Evolutionary conservation across 1,140 invertebrate species (phyloP), one percentile per base, ranked within the genome.

Genomic region (Mercenaria mercenaria): DNA sequence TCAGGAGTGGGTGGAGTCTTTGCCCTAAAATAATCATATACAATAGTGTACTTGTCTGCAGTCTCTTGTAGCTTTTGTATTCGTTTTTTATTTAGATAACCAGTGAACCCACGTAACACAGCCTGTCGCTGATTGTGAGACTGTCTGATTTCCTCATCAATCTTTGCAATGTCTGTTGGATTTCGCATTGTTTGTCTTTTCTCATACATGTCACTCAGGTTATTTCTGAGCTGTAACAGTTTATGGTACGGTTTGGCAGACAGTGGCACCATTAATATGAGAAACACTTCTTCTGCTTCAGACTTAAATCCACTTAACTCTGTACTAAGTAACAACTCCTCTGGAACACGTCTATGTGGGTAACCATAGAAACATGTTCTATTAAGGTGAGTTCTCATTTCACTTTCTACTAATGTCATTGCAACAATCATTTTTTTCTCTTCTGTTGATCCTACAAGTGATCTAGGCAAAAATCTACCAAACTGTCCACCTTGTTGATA

Each of bases 291-390:
- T 47, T 89, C 88, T 6, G 37, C 86, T 26, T 76, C 77, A 0
- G 88, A 83, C 39, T 76, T 89, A 59, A 89, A 89, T 0, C 77
- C 80, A 34, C 50, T 29, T 34, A 61, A 20, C 59, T 89, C 88
- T 1, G 64, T 41, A 23, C 23, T 15, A 32, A 89, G 67, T 20
- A 89, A 50, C 18, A 89, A n/a, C 56, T 89, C 88, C 74, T 76
- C 64, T 13, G 88, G 88, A 15, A 89, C 72, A 39, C 81, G 32
- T 64, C 88, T 72, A 50, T 89, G 77, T 39, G 88, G 88, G 29
- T 89, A 89, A 43, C 88, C 88, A 83, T 83, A 83, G 50, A 83
- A 89, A 84, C 79, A 76, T 32, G 88, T 83, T 39, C 80, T 52
- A n/a, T 43, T 32, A 4, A 83, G 37, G 41, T 83, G 52, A 23